Conservation (phyloP, 2,113 vertebrate species). For the Osmerus eperlanus region DNA sequence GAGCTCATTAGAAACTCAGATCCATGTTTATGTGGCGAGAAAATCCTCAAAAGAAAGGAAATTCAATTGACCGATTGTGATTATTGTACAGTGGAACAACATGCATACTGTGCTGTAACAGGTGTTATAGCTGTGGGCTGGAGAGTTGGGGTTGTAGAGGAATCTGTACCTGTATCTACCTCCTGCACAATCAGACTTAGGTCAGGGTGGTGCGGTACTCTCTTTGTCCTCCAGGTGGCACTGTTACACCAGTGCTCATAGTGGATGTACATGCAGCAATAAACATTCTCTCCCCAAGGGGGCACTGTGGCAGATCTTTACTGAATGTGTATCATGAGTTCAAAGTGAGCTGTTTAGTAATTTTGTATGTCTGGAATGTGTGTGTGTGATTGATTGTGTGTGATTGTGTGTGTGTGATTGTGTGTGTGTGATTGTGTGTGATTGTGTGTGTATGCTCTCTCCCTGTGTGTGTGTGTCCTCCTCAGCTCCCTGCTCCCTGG, state of each 20-base stretch:
- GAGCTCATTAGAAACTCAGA: not conserved
- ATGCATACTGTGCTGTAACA: too few relatives aligned
- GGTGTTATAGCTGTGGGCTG: too few relatives aligned
- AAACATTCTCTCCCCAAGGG: not conserved
- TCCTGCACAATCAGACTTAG: too few relatives aligned
- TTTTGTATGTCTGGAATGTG: not conserved
- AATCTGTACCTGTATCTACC: too few relatives aligned
- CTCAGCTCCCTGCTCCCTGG: conserved; percentile 84
- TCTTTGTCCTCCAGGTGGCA: conserved; percentile 28
- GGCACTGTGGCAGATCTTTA: too few relatives aligned
- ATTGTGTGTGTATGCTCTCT: not conserved
- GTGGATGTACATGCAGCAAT: not conserved
- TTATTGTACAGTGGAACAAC: too few relatives aligned
- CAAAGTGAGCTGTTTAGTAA: not conserved
- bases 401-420: not conserved
- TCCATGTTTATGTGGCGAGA: too few relatives aligned
- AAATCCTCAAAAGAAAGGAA: too few relatives aligned
- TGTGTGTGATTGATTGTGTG: not conserved
- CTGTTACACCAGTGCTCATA: conserved; percentile 3
- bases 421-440: not conserved
- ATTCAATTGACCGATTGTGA: too few relatives aligned
- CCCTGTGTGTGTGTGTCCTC: not conserved
- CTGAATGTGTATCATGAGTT: not conserved
- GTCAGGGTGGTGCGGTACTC: not conserved
- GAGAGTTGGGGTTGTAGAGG: too few relatives aligned